Evolutionary conservation across 2,888 invertebrate genomes (phyloP).

Genomic region (Athalia rosae): DNA sequence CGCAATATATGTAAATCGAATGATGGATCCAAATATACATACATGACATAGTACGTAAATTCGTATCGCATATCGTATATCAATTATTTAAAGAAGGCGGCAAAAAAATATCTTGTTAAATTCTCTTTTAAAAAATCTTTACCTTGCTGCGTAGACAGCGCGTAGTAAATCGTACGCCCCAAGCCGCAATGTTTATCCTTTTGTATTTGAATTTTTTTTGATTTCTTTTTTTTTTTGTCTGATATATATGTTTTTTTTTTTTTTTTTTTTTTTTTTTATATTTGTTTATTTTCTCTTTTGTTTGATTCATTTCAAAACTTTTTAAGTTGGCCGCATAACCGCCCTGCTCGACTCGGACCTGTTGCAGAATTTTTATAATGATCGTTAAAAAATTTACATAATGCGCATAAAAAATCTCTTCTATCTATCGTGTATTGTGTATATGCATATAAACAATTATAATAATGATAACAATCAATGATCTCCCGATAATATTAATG

Average conservation of each 20-base stretch:
- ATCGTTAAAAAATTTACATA: constrained; percentile 18
- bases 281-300: background rate
- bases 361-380: constrained; percentile 33
- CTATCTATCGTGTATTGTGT: too few relatives aligned
- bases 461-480: too few relatives aligned
- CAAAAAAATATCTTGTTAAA: constrained; percentile 25
- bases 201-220: constrained; percentile 32
- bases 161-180: constrained; percentile 43
- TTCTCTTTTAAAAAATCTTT: constrained; percentile 25
- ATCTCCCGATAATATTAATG: too few relatives aligned
- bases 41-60: background rate
- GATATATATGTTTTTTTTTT: background rate
- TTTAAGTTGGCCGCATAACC: constrained; percentile 44
- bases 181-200: constrained; percentile 44
- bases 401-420: background rate
- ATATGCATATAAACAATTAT: too few relatives aligned
- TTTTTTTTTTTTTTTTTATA: constrained; percentile 26
- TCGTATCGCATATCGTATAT: background rate
- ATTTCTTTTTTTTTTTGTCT: constrained; percentile 23
- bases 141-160: constrained; percentile 40
- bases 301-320: constrained; percentile 1
- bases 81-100: constrained; percentile 29
- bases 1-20: too few relatives aligned
- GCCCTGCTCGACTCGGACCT: constrained; percentile 43
- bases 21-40: too few relatives aligned